Base-by-base conservation (phyloP, 1,140 invertebrate genomes). In the Drosophila kikkawai region DNA sequence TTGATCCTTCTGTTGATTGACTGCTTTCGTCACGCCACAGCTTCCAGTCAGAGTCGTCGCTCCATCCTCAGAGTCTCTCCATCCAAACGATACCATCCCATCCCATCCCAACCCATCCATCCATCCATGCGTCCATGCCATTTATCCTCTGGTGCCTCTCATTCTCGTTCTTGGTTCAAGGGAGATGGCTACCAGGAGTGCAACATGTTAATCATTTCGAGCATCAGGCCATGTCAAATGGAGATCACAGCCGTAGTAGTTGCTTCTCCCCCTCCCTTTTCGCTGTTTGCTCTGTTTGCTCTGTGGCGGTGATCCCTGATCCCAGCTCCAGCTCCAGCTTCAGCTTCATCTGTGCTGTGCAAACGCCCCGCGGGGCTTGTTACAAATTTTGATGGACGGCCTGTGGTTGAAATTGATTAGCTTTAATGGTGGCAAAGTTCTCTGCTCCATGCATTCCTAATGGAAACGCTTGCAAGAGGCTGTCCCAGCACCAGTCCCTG, bases 191-290 rank as follows among this genome's bases (percentile, higher is more conserved):
- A 64, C 47, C 60, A 45, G 37, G 57, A 65, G 64, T 42, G 32
- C 84, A 86, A 88, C 84, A 88, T 88, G 84, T 88, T 88, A 88
- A 88, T 90, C 85, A 88, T 90, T 88, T 80, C 58, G 80, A 75
- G 67, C 80, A 78, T 83, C 80, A 88, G 77, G 58, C 80, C 73
- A 71, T 75, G 82, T 64, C 77, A 80, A 75, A 75, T 68, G 75
- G 64, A 71, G 75, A 79, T 56, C 59, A 75, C 59, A 34, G 42
- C 50, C 58, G 12, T 26, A 61, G n/a, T 15, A 34, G 53, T 29
- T 29, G 26, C 70, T 37, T 34, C 55, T 41, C 19, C 60, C 59
- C 15, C 32, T 51, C n/a, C 37, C 15, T 48, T 29, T 75, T 29
- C 6, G 44, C 44, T 13, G 12, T 29, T 22, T 2, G 17, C 44